Conservation (phyloP, 2,888 invertebrate species). For the Bembecia ichneumoniformis region DNA sequence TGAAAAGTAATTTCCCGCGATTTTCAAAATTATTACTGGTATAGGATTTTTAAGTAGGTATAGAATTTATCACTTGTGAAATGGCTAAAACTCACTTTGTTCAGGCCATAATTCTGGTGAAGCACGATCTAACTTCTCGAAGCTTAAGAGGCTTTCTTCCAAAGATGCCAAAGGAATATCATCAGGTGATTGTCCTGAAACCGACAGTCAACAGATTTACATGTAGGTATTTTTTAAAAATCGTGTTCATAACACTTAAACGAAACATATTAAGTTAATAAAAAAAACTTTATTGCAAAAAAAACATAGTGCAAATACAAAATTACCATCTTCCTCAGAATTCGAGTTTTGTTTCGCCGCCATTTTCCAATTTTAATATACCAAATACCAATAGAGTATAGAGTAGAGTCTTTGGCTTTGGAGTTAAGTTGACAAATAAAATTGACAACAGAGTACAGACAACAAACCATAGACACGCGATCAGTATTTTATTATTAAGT, state of each 20-base stretch:
- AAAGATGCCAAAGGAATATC: slow-evolving; percentile 66
- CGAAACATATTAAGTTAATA: slow-evolving; percentile 3
- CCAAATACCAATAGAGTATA: neutral
- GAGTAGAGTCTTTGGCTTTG: neutral
- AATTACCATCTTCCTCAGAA: slow-evolving; percentile 71
- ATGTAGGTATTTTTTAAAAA: neutral
- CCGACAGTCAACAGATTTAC: slow-evolving; percentile 8
- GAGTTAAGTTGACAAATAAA: no score
- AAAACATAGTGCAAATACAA: slow-evolving; percentile 1
- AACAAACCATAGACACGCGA: neutral
- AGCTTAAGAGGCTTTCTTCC: slow-evolving; percentile 86
- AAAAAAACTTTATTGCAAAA: neutral
- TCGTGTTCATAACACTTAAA: neutral
- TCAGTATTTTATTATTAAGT: neutral
- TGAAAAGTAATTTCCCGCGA: slow-evolving; percentile 46
- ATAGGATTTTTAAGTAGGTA: slow-evolving; percentile 1
- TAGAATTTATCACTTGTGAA: neutral
- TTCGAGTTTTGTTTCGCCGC: slow-evolving; percentile 77
- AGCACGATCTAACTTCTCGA: slow-evolving; percentile 93
- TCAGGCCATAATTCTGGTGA: slow-evolving; percentile 98
- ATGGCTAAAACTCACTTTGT: slow-evolving; percentile 78
- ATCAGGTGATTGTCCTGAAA: slow-evolving; percentile 55
- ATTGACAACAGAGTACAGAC: neutral
- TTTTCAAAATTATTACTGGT: slow-evolving; percentile 41
- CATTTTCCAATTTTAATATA: slow-evolving; percentile 64